Base-by-base conservation (phyloP, 2,888 invertebrate genomes). In the Synergus japonicus region DNA sequence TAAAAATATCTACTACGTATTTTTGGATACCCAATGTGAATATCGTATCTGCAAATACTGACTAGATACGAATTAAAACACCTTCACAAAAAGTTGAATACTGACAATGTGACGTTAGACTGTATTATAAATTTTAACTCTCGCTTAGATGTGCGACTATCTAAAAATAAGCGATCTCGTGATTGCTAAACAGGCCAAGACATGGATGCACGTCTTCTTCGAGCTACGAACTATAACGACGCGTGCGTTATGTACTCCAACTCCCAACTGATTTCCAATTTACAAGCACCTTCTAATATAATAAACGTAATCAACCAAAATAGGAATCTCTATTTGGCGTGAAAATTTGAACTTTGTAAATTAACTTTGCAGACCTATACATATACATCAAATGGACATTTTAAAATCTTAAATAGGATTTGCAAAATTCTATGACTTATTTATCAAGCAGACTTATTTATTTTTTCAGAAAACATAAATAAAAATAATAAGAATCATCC, bases 131-230 rank as follows among this genome's bases (percentile, higher is more conserved):
- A 41, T 73, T 58, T 58, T 54, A 37, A 4, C n/a, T 73, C 37
- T 54, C 41, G 73, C 37, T 73, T 37, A 41, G 54, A 58, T 13
- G 78, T 22, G 54, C 41, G 78, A 43, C 66, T 46, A 54, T 76
- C 81, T 81, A 81, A 81, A 81, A 79, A 81, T 81, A 81, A 44
- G 13, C 18, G 54, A 79, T 84, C 83, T 76, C 80, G 83, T 81
- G 83, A 84, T 73, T 77, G 77, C 43, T 77, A 65, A 73, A 77
- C 81, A 81, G 67, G 83, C 83, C 83, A 84, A 84, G 63, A 79
- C 64, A 76, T 64, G 44, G 60, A 83, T 65, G 22, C 60, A 67
- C 66, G 41, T 37, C 73, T 73, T 73, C 73, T 73, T 73, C 29
- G 49, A 46, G 44, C 44, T 67, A 67, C 43, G 49, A 67, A 13